phyloP scores from a whole-genome alignment of 2,797 vertebrate genomes.

The Cheracebus regulus region DNA sequence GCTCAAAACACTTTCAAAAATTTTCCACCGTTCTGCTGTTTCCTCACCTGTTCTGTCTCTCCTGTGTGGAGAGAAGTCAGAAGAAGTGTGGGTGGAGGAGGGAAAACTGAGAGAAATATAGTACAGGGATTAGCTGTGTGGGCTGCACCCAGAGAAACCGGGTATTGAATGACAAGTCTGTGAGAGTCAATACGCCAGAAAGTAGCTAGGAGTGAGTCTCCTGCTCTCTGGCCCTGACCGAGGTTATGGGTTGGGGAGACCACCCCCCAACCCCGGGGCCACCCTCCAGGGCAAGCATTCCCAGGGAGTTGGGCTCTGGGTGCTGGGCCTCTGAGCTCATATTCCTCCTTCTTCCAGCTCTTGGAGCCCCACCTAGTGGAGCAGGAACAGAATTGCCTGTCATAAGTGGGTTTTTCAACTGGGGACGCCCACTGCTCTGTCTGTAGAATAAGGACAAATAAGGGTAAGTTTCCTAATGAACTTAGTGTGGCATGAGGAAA shows the following conservation, averaged over 20 bases:
- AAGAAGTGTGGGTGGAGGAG: constrained; percentile 84
- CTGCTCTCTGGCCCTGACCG: background rate
- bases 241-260: background rate
- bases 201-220: constrained; percentile 51
- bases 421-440: background rate
- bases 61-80: constrained; percentile 83
- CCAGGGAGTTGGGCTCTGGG: background rate
- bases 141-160: constrained; percentile 78
- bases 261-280: background rate
- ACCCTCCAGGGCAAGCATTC: too few relatives aligned
- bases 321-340: background rate
- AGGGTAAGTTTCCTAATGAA: background rate
- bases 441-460: background rate
- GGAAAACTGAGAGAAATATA: constrained; percentile 83
- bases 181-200: constrained; percentile 72
- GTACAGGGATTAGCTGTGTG: constrained; percentile 81
- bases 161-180: constrained; percentile 78
- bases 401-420: background rate
- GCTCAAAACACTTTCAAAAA: constrained; percentile 76
- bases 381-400: background rate
- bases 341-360: background rate
- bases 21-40: constrained; percentile 79
- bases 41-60: constrained; percentile 79
- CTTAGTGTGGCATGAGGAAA: background rate
- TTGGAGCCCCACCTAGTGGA: background rate